Conservation (phyloP, 2,888 invertebrate species). For the Drosophila diplacantha region DNA sequence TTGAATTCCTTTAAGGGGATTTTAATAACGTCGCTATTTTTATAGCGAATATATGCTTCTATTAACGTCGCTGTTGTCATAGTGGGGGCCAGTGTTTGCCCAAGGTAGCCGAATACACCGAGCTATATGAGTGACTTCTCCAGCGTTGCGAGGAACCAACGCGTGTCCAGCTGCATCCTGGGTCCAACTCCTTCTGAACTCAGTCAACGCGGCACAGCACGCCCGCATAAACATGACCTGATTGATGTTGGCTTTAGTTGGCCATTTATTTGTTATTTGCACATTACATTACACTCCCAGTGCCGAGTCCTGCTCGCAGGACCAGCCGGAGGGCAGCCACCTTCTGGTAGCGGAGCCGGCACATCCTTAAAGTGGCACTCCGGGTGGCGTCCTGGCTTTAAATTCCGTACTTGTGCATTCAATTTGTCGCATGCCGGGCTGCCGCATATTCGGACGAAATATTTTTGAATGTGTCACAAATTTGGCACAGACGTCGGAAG, state of each 20-base stretch:
- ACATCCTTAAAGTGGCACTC: conserved; percentile 25
- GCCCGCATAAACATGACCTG: conserved; percentile 55
- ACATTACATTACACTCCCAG: conserved; percentile 30
- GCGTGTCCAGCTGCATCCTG: conserved; percentile 8
- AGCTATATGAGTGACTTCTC: conserved; percentile 19
- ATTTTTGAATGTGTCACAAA: conserved; percentile 45
- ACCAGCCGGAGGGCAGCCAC: conserved; percentile 6
- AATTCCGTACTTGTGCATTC: conserved; percentile 26
- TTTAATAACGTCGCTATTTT: conserved; percentile 7
- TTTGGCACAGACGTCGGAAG: conserved; percentile 19
- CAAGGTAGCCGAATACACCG: conserved; percentile 13
- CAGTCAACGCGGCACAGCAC: conserved; percentile 2
- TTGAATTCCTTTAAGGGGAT: background rate
- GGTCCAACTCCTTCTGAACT: background rate
- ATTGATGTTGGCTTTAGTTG: conserved; percentile 51
- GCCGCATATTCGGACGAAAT: conserved; percentile 37
- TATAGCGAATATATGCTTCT: background rate
- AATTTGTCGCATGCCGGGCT: conserved; percentile 31
- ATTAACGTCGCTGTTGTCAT: conserved; percentile 1
- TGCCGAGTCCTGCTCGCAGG: conserved; percentile 1
- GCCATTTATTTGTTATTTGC: conserved; percentile 53
- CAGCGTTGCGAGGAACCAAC: conserved; percentile 1
- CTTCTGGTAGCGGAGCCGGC: conserved; percentile 26
- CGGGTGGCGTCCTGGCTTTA: conserved; percentile 8
- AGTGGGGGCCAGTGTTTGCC: conserved; percentile 5